Conservation (phyloP, 2,888 invertebrate species). For the Drosophila koepferae region DNA sequence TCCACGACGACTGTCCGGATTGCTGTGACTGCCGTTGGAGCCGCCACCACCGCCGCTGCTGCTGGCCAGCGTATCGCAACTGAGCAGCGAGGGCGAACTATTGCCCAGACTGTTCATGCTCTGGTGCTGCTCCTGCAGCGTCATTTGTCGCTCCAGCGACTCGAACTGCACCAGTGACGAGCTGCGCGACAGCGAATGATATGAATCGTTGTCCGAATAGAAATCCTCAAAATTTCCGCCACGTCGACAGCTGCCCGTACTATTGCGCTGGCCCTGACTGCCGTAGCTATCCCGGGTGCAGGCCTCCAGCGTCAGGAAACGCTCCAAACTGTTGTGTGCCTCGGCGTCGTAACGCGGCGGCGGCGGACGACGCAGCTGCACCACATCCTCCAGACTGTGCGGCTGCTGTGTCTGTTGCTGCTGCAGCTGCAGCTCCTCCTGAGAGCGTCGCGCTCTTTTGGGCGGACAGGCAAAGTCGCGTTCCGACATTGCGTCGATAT, state of each 20-base stretch:
- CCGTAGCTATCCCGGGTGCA: slow-evolving; percentile 74
- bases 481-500: slow-evolving; percentile 87
- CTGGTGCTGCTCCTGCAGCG: slow-evolving; percentile 85
- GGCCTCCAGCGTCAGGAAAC: slow-evolving; percentile 75
- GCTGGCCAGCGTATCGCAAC: slow-evolving; percentile 70
- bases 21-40: slow-evolving; percentile 58
- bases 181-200: slow-evolving; percentile 90
- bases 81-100: slow-evolving; percentile 84
- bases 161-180: slow-evolving; percentile 94
- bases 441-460: slow-evolving; percentile 89
- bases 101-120: slow-evolving; percentile 83
- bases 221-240: slow-evolving; percentile 81
- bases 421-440: slow-evolving; percentile 79
- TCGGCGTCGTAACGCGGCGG: slow-evolving; percentile 63
- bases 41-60: slow-evolving; percentile 17
- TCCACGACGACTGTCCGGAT: slow-evolving; percentile 80
- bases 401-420: slow-evolving; percentile 40
- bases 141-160: slow-evolving; percentile 90
- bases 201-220: slow-evolving; percentile 85
- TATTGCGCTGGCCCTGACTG: slow-evolving; percentile 72
- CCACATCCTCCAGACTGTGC: slow-evolving; percentile 68
- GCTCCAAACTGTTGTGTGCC: slow-evolving; percentile 74
- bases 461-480: slow-evolving; percentile 91
- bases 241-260: slow-evolving; percentile 78
- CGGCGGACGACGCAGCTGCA: slow-evolving; percentile 66